Conservation (phyloP, 2,888 invertebrate species). For the Apantesis nais region DNA sequence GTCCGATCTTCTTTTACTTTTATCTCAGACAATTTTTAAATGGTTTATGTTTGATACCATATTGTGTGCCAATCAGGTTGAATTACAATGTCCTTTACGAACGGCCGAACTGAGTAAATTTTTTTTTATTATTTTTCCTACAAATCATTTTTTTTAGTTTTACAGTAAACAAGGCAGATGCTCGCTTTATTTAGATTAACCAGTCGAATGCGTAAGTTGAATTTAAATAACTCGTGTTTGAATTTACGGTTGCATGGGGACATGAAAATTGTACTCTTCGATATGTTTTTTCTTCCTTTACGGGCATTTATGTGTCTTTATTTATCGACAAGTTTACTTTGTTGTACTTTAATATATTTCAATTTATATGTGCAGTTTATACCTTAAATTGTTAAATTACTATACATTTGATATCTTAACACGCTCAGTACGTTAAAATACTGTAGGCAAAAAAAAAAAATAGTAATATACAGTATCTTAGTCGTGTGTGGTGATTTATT, state of each 20-base stretch:
- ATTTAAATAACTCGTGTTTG: conserved; percentile 74
- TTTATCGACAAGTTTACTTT: conserved; percentile 45
- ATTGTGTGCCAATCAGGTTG: conserved; percentile 85
- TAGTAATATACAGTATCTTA: no score
- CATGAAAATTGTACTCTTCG: conserved; percentile 41
- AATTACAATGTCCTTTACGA: conserved; percentile 85
- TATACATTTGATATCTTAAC: no score
- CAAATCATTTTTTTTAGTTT: conserved; percentile 75
- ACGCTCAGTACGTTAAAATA: no score
- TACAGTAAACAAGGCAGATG: conserved; percentile 74
- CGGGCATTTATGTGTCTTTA: conserved; percentile 41
- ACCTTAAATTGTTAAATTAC: no score
- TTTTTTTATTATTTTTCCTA: conserved; percentile 76
- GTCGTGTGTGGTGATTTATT: no score
- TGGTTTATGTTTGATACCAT: conserved; percentile 84
- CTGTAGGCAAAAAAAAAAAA: no score
- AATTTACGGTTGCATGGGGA: conserved; percentile 53
- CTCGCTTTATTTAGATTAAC: conserved; percentile 79
- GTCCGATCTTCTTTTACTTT: conserved; percentile 76
- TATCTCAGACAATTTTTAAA: conserved; percentile 83
- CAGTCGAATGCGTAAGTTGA: conserved; percentile 62
- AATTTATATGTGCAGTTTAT: no score
- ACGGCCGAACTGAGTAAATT: conserved; percentile 78
- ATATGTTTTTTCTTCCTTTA: conserved; percentile 33
- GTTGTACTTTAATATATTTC: background rate